These are phyloP conservation scores for Caenorhabditis plicata DNA, from an alignment of 2,888 invertebrate species.

Conservation along the genomic window DNA sequence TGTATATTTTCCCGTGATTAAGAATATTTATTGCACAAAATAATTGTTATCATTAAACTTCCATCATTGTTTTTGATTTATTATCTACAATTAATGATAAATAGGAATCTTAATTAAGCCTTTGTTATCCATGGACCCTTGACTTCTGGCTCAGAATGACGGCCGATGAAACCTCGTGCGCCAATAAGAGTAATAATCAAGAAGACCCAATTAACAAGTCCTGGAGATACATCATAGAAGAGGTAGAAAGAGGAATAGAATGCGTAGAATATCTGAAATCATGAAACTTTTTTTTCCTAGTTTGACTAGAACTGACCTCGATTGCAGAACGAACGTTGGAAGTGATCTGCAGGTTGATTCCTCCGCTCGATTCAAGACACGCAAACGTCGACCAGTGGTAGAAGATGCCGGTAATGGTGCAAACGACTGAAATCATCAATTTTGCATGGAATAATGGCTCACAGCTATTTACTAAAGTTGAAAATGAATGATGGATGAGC, in stretches of 20 bases:
- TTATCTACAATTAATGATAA: no score
- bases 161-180: neutral
- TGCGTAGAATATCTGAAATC: slow-evolving; percentile 50
- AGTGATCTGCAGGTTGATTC: slow-evolving; percentile 51
- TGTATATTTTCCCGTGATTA: no score
- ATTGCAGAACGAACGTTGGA: slow-evolving; percentile 49
- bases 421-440: slow-evolving; percentile 14
- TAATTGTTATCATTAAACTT: no score
- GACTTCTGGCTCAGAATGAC: slow-evolving; percentile 12
- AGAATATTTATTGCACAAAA: no score
- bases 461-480: slow-evolving; percentile 41
- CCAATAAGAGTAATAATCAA: slow-evolving; percentile 15
- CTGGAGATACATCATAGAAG: slow-evolving; percentile 59
- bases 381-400: slow-evolving; percentile 47
- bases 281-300: no score
- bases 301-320: no score
- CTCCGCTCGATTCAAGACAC: slow-evolving; percentile 39
- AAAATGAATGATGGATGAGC: slow-evolving; percentile 53
- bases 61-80: no score
- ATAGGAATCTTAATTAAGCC: slow-evolving; percentile 15
- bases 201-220: slow-evolving; percentile 42
- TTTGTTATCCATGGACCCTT: slow-evolving; percentile 33
- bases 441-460: neutral
- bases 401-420: slow-evolving; percentile 28
- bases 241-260: slow-evolving; percentile 55